Evolutionary conservation across 2,113 vertebrate genomes (phyloP), one percentile per base, ranked within the genome.

Genomic region (Nibea coibor): DNA sequence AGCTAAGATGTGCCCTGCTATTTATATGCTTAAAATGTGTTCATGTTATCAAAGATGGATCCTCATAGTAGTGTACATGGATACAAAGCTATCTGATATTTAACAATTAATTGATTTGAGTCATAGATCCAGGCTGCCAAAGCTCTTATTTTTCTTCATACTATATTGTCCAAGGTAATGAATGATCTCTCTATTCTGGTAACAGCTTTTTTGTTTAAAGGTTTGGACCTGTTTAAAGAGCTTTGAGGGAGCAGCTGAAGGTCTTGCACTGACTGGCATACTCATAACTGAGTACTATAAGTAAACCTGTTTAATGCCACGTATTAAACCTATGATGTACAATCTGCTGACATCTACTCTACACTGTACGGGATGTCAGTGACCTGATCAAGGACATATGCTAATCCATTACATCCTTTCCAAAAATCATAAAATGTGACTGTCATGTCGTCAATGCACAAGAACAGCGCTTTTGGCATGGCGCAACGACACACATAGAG

Each of bases 151-250:
- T 9, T 8, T 39, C 1, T 39, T 39, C 35, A 2, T 39, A 2
- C 35, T 39, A 39, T 39, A 39, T 65, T 68, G 39, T 26, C 54
- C 16, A 67, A 47, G 16, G 22, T 57, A 73, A 51, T 65, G 54
- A 62, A 80, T 70, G 35, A 10, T 28, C 20, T 77, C 51, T 83
- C 3, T 17, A 19, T 59, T 22, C 39, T 72, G 59, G 72, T 51
- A 62, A 47, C 31, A 42, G 35, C 42, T 47, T 75, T 54, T 5
- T n/a, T 65, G 7, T 48, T 58, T 69, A 51, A 67, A 68, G 22
- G 45, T 20, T 72, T 54, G 10, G 4, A 58, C 54, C 17, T 51
- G 15, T 78, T 76, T 63, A 57, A 63, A 51, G 14, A n/a, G n/a
- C 63, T 79, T 69, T 75, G 17, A 71, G 0, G n/a, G 15, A 61